Percentiles rank a stretch among this genome's conserved stretches.
These are phyloP conservation scores for Tichodroma muraria DNA, from an alignment of 2,113 vertebrate genomes.

Conservation along the genomic window DNA sequence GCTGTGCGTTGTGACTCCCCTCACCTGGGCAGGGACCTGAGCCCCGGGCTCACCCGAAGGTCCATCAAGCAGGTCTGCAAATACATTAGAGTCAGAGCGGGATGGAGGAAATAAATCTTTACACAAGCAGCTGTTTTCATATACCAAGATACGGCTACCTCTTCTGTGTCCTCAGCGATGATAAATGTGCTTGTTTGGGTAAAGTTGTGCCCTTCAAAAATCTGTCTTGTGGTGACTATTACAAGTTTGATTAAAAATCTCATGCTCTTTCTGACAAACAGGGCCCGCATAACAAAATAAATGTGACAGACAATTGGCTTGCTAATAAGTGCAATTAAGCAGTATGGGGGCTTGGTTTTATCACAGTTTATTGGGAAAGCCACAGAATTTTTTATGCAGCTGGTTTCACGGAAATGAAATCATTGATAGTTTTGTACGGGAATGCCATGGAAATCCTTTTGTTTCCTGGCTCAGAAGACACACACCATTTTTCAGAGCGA, in stretches of 20 bases:
- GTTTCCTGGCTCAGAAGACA: background rate
- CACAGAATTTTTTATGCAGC: constrained; percentile 2
- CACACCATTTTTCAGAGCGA: background rate
- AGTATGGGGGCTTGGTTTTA: background rate
- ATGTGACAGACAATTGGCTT: background rate
- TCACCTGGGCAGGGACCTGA: background rate
- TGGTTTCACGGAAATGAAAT: background rate
- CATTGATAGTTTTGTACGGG: background rate
- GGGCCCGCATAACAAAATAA: background rate
- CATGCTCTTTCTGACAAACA: background rate
- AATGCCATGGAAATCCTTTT: constrained; percentile 18
- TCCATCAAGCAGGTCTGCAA: background rate
- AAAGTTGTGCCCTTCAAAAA: background rate
- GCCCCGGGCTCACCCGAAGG: background rate
- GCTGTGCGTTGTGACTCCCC: background rate
- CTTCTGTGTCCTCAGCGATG: background rate
- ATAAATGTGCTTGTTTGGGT: background rate
- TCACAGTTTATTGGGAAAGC: constrained; percentile 10
- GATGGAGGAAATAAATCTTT: background rate
- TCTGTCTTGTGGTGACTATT: background rate
- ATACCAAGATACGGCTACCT: background rate
- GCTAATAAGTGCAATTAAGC: constrained; percentile 33
- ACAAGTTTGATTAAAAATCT: constrained; percentile 9
- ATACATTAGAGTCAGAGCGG: background rate
- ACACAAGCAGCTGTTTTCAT: background rate